Conservation (phyloP, 2,888 invertebrate genomes). For the Eulithis prunata region DNA sequence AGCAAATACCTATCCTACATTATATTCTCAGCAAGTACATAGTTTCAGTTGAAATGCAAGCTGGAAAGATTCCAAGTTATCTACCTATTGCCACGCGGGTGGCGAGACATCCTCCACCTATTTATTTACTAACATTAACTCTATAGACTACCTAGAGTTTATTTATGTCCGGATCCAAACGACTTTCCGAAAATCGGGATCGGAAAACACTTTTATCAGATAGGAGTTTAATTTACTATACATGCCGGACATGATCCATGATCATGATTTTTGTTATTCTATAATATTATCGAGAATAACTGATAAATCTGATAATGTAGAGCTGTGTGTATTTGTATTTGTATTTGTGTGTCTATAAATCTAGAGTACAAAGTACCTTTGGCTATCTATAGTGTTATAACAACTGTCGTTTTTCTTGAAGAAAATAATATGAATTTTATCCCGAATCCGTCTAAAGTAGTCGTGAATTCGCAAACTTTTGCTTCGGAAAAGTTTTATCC, state of each 20-base stretch:
- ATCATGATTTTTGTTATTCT: no score
- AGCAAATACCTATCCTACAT: background rate
- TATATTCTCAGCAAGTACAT: background rate
- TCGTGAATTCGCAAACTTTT: slow-evolving; percentile 4
- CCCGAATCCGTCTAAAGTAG: background rate
- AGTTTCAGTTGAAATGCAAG: slow-evolving; percentile 35
- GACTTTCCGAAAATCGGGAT: no score
- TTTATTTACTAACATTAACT: no score
- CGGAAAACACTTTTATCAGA: no score
- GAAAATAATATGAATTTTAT: background rate
- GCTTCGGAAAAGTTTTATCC: background rate
- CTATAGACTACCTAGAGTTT: no score
- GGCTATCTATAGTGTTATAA: background rate
- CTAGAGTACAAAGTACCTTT: background rate
- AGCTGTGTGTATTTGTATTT: background rate
- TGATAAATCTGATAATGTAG: no score
- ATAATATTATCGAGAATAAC: no score
- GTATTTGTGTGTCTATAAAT: no score
- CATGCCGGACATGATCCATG: no score
- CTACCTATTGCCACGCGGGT: slow-evolving; percentile 28
- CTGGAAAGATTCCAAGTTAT: slow-evolving; percentile 55
- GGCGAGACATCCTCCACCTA: slow-evolving; percentile 32
- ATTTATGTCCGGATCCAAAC: no score
- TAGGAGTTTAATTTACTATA: no score
- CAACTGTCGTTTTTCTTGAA: background rate